Conservation (phyloP, 2,888 invertebrate genomes). For the Synanthedon andrenaeformis region DNA sequence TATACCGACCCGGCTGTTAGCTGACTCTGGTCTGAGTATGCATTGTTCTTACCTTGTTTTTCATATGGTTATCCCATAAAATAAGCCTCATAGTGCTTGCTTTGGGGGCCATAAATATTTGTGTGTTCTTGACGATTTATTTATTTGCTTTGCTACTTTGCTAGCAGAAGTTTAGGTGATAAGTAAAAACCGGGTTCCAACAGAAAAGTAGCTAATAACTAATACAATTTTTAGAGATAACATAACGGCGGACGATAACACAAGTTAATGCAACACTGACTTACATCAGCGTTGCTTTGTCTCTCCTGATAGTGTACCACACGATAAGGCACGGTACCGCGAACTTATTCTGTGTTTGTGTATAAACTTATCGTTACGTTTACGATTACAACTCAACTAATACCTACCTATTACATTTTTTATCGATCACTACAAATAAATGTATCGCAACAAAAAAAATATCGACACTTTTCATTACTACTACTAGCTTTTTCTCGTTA, state of each 20-base stretch:
- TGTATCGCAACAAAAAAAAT: background rate
- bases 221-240: slow-evolving; percentile 30
- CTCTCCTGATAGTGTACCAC: slow-evolving; percentile 12
- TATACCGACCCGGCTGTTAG: too few relatives aligned
- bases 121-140: too few relatives aligned
- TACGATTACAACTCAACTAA: slow-evolving; percentile 1
- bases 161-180: too few relatives aligned
- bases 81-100: too few relatives aligned
- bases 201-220: slow-evolving; percentile 8
- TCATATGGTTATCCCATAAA: too few relatives aligned
- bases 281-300: slow-evolving; percentile 27
- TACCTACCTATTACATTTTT: background rate
- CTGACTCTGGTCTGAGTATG: too few relatives aligned
- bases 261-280: slow-evolving; percentile 16
- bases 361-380: background rate
- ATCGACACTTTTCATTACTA: too few relatives aligned
- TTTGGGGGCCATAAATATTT: too few relatives aligned
- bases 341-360: background rate
- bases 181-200: slow-evolving; percentile 6
- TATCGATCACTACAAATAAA: background rate
- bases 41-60: too few relatives aligned
- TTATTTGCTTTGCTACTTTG: too few relatives aligned
- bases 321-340: slow-evolving; percentile 29
- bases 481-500: too few relatives aligned
- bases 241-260: slow-evolving; percentile 14